Conservation (phyloP, 2,113 vertebrate species). For the Nothobranchius furzeri region DNA sequence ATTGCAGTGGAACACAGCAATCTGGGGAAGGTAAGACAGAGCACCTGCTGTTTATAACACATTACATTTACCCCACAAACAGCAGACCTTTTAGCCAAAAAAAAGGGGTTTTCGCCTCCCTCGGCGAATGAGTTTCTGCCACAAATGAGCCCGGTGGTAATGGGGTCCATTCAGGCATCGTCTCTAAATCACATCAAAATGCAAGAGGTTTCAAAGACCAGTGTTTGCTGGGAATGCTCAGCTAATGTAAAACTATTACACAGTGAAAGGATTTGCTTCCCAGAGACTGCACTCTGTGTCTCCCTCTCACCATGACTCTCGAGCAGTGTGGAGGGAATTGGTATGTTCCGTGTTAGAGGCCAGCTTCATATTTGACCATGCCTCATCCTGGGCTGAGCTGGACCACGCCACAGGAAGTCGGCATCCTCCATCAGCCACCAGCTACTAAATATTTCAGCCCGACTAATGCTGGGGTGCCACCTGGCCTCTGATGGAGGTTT, state of each 20-base stretch:
- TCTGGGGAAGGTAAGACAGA: slow-evolving; percentile 88
- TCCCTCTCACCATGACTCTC: slow-evolving; percentile 10
- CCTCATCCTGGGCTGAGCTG: slow-evolving; percentile 48
- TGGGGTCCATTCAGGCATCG: slow-evolving; percentile 37
- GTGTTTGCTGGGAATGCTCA: slow-evolving; percentile 49
- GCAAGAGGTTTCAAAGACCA: slow-evolving; percentile 35
- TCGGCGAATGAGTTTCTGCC: slow-evolving; percentile 31
- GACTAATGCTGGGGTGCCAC: slow-evolving; percentile 81
- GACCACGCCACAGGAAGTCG: slow-evolving; percentile 59
- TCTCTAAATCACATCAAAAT: slow-evolving; percentile 42
- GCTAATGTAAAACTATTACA: slow-evolving; percentile 63
- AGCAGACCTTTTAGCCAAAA: slow-evolving; percentile 26
- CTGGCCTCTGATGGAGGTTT: slow-evolving; percentile 78
- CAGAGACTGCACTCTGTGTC: slow-evolving; percentile 10
- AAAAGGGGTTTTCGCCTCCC: slow-evolving; percentile 15
- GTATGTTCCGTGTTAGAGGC: slow-evolving; percentile 47
- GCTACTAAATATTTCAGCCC: slow-evolving; percentile 84
- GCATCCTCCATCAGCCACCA: slow-evolving; percentile 68
- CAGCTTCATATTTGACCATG: slow-evolving; percentile 59
- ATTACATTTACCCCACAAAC: slow-evolving; percentile 33
- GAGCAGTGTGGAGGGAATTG: slow-evolving; percentile 44
- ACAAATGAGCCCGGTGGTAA: slow-evolving; percentile 42
- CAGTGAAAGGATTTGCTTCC: slow-evolving; percentile 53
- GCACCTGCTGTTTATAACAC: slow-evolving; percentile 36
- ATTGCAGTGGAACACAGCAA: slow-evolving; percentile 98